A percentile compares a stretch with the other conserved stretches of the same genome.
phyloP scores from a whole-genome alignment of 1,140 invertebrate species.

The Sycobia sp. region DNA sequence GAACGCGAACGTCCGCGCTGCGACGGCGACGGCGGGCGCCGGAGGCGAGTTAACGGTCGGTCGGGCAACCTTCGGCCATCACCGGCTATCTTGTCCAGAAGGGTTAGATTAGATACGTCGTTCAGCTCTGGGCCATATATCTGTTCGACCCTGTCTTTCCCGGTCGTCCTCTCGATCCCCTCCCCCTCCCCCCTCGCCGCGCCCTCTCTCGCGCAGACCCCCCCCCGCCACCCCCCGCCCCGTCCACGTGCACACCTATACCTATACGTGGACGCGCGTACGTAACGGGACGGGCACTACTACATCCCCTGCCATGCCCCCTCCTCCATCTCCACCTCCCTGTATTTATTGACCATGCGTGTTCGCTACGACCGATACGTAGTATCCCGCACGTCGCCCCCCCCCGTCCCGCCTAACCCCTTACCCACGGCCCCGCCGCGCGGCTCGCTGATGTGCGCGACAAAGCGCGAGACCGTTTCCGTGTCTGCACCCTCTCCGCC shows the following conservation, averaged over 20 bases:
- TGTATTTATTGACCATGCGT: conserved; percentile 56
- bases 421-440: conserved; percentile 1
- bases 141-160: conserved; percentile 50
- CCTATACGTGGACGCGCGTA: too few relatives aligned
- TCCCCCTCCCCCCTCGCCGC: conserved; percentile 10
- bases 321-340: conserved; percentile 26
- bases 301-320: conserved; percentile 31
- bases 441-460: conserved; percentile 27
- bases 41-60: conserved; percentile 43
- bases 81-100: conserved; percentile 56
- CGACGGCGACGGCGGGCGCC: background rate
- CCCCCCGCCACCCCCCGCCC: conserved; percentile 29
- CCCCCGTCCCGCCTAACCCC: too few relatives aligned
- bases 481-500: conserved; percentile 1
- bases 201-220: too few relatives aligned
- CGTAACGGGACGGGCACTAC: too few relatives aligned
- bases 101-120: conserved; percentile 62
- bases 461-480: conserved; percentile 35
- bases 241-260: conserved; percentile 19
- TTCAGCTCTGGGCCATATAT: conserved; percentile 55
- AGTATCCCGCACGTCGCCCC: too few relatives aligned
- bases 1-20: too few relatives aligned
- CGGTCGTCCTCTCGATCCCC: conserved; percentile 39
- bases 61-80: conserved; percentile 42
- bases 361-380: conserved; percentile 42